These are phyloP conservation scores for Oplegnathus fasciatus DNA, from an alignment of 2,113 vertebrate species.

Conservation along the genomic window DNA sequence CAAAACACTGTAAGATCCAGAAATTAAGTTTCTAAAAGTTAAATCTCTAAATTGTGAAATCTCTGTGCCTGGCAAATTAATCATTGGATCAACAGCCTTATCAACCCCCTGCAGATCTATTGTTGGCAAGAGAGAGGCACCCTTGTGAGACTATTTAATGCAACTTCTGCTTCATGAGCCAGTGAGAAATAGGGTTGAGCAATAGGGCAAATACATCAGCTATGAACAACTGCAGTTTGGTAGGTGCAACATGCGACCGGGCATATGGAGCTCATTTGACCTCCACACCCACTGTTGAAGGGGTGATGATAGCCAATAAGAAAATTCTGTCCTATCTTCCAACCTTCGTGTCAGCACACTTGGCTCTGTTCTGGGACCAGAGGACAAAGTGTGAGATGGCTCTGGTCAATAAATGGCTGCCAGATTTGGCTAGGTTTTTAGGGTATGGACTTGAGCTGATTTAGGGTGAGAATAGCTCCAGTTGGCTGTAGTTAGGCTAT, in stretches of 20 bases:
- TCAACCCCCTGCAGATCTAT: slow-evolving; percentile 51
- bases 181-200: slow-evolving; percentile 28
- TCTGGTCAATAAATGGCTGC: not conserved
- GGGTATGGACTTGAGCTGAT: not conserved
- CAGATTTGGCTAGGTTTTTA: slow-evolving; percentile 8
- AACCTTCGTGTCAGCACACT: not conserved
- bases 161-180: slow-evolving; percentile 37
- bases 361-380: not conserved
- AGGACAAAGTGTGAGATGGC: not conserved
- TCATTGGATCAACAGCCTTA: slow-evolving; percentile 51
- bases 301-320: slow-evolving; percentile 1
- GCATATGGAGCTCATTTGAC: slow-evolving; percentile 22
- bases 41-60: not conserved
- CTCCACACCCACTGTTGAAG: not conserved
- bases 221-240: not conserved
- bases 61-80: slow-evolving; percentile 46
- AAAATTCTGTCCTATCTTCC: slow-evolving; percentile 7
- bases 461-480: slow-evolving; percentile 6
- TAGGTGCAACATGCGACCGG: not conserved
- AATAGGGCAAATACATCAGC: slow-evolving; percentile 11
- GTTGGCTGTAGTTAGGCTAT: slow-evolving; percentile 12
- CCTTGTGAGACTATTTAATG: slow-evolving; percentile 57
- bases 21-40: slow-evolving; percentile 29
- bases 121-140: slow-evolving; percentile 45
- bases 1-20: slow-evolving; percentile 21